Base-by-base conservation (phyloP, 2,113 vertebrate species). In the Zapus hudsonius region DNA sequence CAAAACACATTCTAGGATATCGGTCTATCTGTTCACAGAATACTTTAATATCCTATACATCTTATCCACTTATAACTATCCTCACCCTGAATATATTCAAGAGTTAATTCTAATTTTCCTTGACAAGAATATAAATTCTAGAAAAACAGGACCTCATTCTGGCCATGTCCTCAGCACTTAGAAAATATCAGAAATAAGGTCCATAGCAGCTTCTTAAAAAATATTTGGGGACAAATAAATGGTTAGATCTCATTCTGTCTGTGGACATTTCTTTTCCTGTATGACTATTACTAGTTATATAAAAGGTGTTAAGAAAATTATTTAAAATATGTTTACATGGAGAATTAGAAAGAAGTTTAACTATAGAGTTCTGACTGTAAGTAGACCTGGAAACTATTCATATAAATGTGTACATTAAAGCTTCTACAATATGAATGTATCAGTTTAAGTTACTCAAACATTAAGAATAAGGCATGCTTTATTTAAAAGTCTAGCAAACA, bases 231-330 rank as follows among this genome's bases (percentile, higher is more conserved):
- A 69, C 12, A 83, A 92, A 78, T 79, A 38, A 90, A 73, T 66
- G 52, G 73, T 3, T 89, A 89, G 83, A 83, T 57, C 20, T 82
- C 25, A 9, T 12, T 3, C 55, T 2, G 57, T 63, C 27, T 67
- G 29, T 0, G 84, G 44, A 91, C 40, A 81, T 38, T 82, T 66
- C 13, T 87, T 89, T 92, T 82, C 55, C 57, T 84, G 57, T 25
- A 36, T 78, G 92, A 93, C 33, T 82, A 85, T 40, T 82, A 59
- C 31, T 69, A 90, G 10, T 8, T 80, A 83, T 82, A 0, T 92
- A 33, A 89, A 89, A 87, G 86, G n/a, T 83, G 61, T 74, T 96
- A 83, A 90, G 66, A 33, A 64, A 85, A 92, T 73, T 89, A 80
- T 64, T 84, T 87, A 74, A 94, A 78, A 81, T 9, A 69, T 63